Evolutionary conservation across 1,140 invertebrate species (phyloP).

Genomic region (Drosophila ironensis): DNA sequence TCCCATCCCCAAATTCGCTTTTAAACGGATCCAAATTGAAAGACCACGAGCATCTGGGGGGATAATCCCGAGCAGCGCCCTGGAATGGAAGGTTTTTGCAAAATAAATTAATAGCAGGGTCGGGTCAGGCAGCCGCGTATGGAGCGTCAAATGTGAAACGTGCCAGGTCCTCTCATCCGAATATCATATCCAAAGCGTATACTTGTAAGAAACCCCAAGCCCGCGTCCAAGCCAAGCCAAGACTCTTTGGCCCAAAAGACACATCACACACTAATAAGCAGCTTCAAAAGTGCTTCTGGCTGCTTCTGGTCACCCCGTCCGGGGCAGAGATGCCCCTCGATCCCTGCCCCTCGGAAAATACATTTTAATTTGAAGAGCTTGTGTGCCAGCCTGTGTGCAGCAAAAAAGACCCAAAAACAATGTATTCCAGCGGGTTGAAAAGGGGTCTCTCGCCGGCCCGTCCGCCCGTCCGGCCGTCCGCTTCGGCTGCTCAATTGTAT

Average conservation of each 20-base stretch:
- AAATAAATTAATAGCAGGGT: slow-evolving; percentile 70
- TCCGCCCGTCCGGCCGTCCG: too few relatives aligned
- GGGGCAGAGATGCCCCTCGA: background rate
- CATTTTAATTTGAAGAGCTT: slow-evolving; percentile 72
- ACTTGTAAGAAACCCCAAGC: background rate
- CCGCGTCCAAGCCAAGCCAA: background rate
- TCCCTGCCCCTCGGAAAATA: slow-evolving; percentile 35
- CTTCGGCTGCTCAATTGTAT: slow-evolving; percentile 53
- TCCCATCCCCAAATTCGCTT: slow-evolving; percentile 26
- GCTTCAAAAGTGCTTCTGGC: slow-evolving; percentile 78
- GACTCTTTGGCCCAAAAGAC: slow-evolving; percentile 45
- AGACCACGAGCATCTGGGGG: slow-evolving; percentile 21
- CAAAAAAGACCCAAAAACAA: slow-evolving; percentile 63
- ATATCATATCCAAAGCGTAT: background rate
- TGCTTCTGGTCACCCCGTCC: slow-evolving; percentile 71
- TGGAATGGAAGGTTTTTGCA: slow-evolving; percentile 17
- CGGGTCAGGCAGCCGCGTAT: too few relatives aligned
- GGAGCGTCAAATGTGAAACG: slow-evolving; percentile 71
- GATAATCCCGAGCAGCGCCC: slow-evolving; percentile 21
- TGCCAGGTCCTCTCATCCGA: slow-evolving; percentile 45
- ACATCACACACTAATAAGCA: slow-evolving; percentile 71
- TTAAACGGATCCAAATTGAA: slow-evolving; percentile 36
- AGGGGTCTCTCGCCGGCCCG: slow-evolving; percentile 3
- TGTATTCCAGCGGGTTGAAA: slow-evolving; percentile 45
- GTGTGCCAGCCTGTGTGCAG: slow-evolving; percentile 11